Evolutionary conservation across 2,888 invertebrate genomes (phyloP).

Genomic region (Cerastis leucographa): DNA sequence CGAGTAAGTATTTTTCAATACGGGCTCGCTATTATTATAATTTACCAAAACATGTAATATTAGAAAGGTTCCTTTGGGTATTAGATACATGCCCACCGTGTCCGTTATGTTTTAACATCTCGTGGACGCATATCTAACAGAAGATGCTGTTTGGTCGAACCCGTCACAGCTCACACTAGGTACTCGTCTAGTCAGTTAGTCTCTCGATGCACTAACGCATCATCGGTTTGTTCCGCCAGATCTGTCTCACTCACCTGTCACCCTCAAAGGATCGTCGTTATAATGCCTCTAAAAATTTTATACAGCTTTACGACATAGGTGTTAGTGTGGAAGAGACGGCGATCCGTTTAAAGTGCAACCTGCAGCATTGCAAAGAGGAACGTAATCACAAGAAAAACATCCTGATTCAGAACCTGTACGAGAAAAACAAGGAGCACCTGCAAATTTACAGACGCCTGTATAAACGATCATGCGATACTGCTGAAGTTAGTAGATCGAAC

Average conservation of each 20-base stretch:
- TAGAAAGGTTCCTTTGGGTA: not conserved
- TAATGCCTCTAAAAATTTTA: not conserved
- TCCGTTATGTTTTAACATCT: not conserved
- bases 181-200: not conserved
- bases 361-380: conserved; percentile 28
- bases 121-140: not conserved
- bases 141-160: not conserved
- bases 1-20: conserved; percentile 65
- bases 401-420: conserved; percentile 77
- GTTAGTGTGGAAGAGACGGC: conserved; percentile 39
- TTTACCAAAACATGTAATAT: not conserved
- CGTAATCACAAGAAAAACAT: conserved; percentile 40
- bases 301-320: conserved; percentile 42
- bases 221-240: not conserved
- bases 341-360: conserved; percentile 34
- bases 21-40: not conserved
- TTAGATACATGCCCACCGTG: not conserved
- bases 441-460: conserved; percentile 66
- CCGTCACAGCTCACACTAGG: not conserved
- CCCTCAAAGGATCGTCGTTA: not conserved
- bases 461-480: conserved; percentile 65
- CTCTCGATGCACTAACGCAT: not conserved
- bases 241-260: not conserved
- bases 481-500: conserved; percentile 73
- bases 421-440: conserved; percentile 79